Conservation (phyloP, 2,113 vertebrate species). For the Pelobates fuscus region DNA sequence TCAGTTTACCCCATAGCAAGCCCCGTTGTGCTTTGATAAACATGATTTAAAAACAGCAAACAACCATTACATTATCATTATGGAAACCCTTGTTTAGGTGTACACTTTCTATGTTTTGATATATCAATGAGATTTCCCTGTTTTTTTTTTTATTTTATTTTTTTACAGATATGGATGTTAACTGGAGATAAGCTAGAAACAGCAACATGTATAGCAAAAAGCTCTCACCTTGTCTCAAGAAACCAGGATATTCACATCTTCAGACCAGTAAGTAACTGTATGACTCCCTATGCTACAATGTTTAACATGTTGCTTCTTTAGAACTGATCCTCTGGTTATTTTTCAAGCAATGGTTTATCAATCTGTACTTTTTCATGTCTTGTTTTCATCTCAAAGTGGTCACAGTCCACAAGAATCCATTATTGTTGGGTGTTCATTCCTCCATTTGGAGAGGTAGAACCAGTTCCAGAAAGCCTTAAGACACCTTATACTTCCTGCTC, state of each 20-base stretch:
- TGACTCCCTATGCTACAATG: too few species aligned
- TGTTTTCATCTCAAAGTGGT: neutral
- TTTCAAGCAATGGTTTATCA: neutral
- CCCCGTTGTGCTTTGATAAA: too few species aligned
- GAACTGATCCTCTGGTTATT: neutral
- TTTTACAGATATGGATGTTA: conserved; percentile 91
- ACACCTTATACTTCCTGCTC: too few species aligned
- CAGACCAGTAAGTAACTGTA: conserved; percentile 74
- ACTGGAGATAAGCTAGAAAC: conserved; percentile 97
- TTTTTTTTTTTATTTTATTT: neutral
- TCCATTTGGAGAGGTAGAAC: too few species aligned
- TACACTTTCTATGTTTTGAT: too few species aligned
- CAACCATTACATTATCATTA: too few species aligned
- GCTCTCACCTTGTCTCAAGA: conserved; percentile 91
- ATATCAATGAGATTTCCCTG: too few species aligned
- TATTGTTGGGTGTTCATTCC: too few species aligned
- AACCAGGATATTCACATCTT: conserved; percentile 92
- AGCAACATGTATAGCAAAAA: conserved; percentile 95
- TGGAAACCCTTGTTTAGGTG: neutral
- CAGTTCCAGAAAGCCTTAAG: too few species aligned
- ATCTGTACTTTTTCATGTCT: neutral
- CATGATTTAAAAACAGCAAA: too few species aligned
- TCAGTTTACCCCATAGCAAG: too few species aligned
- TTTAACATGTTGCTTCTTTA: too few species aligned
- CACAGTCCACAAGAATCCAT: neutral